phyloP scores from a whole-genome alignment of 2,888 invertebrate genomes.

The Polyommatus iphigenia region DNA sequence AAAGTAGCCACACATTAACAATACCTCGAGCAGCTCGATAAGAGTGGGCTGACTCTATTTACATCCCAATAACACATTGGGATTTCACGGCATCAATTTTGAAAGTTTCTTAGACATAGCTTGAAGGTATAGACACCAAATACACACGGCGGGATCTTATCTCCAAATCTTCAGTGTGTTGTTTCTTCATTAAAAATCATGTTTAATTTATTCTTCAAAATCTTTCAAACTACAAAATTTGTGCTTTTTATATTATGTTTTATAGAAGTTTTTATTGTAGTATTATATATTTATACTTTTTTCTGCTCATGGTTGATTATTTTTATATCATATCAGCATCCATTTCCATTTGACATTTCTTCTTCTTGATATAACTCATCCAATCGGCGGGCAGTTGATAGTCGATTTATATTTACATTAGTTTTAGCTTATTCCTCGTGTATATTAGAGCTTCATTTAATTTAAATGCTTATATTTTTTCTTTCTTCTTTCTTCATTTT shows the following conservation, averaged over 20 bases:
- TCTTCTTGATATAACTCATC: background rate
- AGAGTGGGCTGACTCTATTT: constrained; percentile 74
- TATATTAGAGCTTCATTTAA: background rate
- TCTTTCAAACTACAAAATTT: background rate
- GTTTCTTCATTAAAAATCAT: background rate
- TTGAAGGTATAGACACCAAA: background rate
- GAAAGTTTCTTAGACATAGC: background rate
- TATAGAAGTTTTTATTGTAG: background rate
- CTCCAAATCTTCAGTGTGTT: background rate
- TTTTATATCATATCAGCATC: background rate
- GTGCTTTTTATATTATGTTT: background rate
- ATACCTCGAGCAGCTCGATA: constrained; percentile 63
- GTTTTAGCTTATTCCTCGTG: background rate
- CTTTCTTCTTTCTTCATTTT: background rate
- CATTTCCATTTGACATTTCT: background rate
- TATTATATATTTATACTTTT: background rate
- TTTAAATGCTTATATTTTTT: background rate
- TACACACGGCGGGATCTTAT: background rate
- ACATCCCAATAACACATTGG: constrained; percentile 50
- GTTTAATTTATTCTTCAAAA: background rate
- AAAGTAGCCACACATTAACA: constrained; percentile 54
- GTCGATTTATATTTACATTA: background rate
- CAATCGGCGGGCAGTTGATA: background rate
- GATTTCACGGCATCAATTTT: constrained; percentile 1
- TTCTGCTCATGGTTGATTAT: background rate